Base-by-base conservation (phyloP, 2,797 vertebrate genomes). In the Diceros bicornis region DNA sequence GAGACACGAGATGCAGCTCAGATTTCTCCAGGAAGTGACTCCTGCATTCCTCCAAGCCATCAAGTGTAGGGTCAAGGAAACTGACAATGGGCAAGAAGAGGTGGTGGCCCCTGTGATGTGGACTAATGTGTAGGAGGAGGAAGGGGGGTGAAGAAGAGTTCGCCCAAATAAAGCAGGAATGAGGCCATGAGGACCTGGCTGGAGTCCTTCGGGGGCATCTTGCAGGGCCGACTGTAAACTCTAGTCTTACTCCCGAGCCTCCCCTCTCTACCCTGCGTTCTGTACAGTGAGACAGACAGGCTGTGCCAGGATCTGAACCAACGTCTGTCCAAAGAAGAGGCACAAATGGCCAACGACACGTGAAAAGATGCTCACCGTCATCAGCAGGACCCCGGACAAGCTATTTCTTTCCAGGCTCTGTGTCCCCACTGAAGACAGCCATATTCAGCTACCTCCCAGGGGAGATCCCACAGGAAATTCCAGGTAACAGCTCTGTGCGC, bases 71-170 rank as follows among this genome's bases (percentile, higher is more conserved):
- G 64, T 25, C 69, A 61, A 61, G 52, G 62, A 74, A 32, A 61
- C 32, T 6, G 0, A 37, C 6, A 29, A 14, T 20, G 21, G 23
- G 27, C 7, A 17, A n/a, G 78, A 41, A 5, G 8, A 4, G 55
- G 44, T 9, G 1, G 21, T 27, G 32, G n/a, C 57, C 50, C 47
- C 27, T 20, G 78, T 11, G 21, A 2, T 20, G 47, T 29, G 8
- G 27, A n/a, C 29, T 16, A 34, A 16, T 41, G 34, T 17, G 7
- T 34, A n/a, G 7, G 64, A 7, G 68, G n/a, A 17, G 18, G n/a
- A 29, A 9, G 18, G 59, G 7, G 27, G 4, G 37, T 8, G 32
- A 37, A 21, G 44, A 8, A n/a, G 61, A 17, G 32, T 27, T 50
- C 4, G 1, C 71, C 83, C 17, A 16, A 41, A 47, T 32, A 37